Evolutionary conservation across 2,113 vertebrate genomes (phyloP), one percentile per base, ranked within the genome.

Genomic region (Thalassoma bifasciatum): DNA sequence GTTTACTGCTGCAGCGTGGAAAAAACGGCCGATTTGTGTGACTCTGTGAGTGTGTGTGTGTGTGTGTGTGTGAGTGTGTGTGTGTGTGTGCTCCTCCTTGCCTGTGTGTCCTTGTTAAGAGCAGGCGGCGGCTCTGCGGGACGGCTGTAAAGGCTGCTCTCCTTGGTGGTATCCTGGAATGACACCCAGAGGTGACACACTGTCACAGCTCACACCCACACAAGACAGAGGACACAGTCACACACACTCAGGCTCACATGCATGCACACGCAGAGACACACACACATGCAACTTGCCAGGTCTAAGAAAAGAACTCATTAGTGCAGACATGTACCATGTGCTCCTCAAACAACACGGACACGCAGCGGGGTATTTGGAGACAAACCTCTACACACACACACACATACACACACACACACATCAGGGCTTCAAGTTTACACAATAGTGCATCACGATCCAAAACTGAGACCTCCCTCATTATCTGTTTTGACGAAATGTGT

Each of bases 121-220:
- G 60, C 85, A 81, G 85, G 77, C 71, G 61, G 85, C 56, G 74
- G 80, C 84, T 86, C 84, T 81, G 88, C 69, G 58, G 88, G 85
- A 74, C 3, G 72, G 75, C 87, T 88, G 80, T 84, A 88, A 84
- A 84, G 79, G 85, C 84, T 77, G 70, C 68, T 88, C 88, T 86
- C 70, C 77, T 86, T 78, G 75, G 86, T 51, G 23, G 24, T 68
- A 70, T 88, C 88, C 81, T 87, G 74, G 77, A 90, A 89, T 89
- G 91, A 89, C 87, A 90, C 87, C 88, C 88, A 87, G 87, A 90
- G 90, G 91, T 90, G 90, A 90, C 85, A 85, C 77, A 49, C 72
- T 86, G 87, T 87, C 87, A 88, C 50, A 83, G 62, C 52, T 62
- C 63, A 74, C 83, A 82, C 82, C 62, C 58, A 74, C 84, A 69